Base-by-base conservation (phyloP, 2,888 invertebrate species). In the Mythimna ferrago region DNA sequence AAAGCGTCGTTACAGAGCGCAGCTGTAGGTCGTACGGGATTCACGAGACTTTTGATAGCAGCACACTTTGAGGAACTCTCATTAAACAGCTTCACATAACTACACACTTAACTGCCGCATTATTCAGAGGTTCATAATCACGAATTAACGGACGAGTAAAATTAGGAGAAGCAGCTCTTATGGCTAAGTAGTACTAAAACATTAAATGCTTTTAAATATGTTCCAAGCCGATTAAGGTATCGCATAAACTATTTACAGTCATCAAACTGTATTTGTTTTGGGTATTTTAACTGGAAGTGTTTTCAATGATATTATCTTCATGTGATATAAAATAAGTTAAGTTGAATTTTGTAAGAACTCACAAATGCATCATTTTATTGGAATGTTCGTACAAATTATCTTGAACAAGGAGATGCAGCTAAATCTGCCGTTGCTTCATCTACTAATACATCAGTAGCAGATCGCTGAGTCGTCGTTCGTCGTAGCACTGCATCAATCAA, bases 401-500 rank as follows among this genome's bases (percentile, higher is more conserved):
- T 51, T 68, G 6, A 67, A 66, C 16, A 70, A 65, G 60, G 48
- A 65, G 44, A 16, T 66, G 26, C 41, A 53, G 32, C 71, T 80
- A 81, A 78, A 84, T 67, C 70, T 63, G 60, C 66, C 54, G 63
- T 73, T 82, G 66, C 57, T 67, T 72, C 32, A 66, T 68, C 80
- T 80, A 83, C 75, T 85, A 82, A 87, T 86, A 86, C 81, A 87
- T 88, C 84, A 85, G 88, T 85, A 86, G 85, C 69, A 79, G 78
- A 78, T 84, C 86, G 86, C 82, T 84, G 87, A 86, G 87, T 84
- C 85, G 88, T 92, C 91, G 88, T 84, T 92, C 90, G 87, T 92
- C 90, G 83, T 86, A 85, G 89, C 88, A 86, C 87, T 92, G 92
- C 92, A 93, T 95, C 95, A 94, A 93, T 95, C 95, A 95, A 89